Base-by-base conservation (phyloP, 2,888 invertebrate species). In the Drosophila neotestacea region DNA sequence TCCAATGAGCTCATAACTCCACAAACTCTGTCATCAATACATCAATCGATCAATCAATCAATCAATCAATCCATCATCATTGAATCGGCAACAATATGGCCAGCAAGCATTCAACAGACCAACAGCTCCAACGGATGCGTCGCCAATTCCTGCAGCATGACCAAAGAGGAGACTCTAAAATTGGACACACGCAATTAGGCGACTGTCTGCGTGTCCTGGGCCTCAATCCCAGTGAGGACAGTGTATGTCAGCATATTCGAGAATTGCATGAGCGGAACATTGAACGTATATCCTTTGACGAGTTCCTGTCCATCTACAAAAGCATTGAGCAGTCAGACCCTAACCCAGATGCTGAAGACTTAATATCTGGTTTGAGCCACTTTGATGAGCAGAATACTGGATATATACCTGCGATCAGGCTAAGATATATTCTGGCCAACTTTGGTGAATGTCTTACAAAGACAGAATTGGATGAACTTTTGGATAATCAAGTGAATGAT, bases 171-270 rank as follows among this genome's bases (percentile, higher is more conserved):
- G 88, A 88, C 48, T 70, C 59, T 10, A 80, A 73, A 66, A 86
- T 84, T 16, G 65, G 48, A n/a, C 34, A 52, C 32, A 30, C 28
- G 11, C 66, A 73, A 9, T 52, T 84, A 60, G 88, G 79, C 6
- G 71, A 84, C 11, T 84, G 84, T 32, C 67, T 84, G 7, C 70
- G 88, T 1, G 47, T 69, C 4, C n/a, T 72, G 46, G 84, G 81
- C 6, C 46, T 72, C 47, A 84, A 86, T 78, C 84, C 84, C 63
- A 81, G 52, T n/a, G 78, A 84, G 65, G 64, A 38, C 6, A 30
- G 44, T 34, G 41, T 84, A 22, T 39, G 34, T 10, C 36, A 59
- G 6, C 62, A 84, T 11, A 50, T 75, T 10, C 42, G 10, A 2
- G 16, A 50, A 9, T 16, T 83, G 54, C 38, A 22, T 27, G 59